A percentile compares a stretch with the other conserved stretches of the same genome.
phyloP scores from a whole-genome alignment of 1,140 invertebrate species.

The Philotrypesis tridentata region DNA sequence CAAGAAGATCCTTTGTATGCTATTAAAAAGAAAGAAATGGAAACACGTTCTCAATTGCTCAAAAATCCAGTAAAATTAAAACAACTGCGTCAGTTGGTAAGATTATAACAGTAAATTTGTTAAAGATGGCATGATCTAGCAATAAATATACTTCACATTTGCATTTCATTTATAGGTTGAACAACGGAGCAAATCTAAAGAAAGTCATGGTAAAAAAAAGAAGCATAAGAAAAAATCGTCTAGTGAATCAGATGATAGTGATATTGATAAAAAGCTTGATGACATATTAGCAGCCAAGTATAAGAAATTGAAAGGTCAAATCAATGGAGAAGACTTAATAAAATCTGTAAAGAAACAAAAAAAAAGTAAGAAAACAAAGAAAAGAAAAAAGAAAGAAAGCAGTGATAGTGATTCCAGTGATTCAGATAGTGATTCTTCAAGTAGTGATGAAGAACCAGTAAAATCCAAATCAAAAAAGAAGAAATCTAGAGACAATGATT shows the following conservation, averaged over 20 bases:
- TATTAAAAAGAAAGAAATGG: slow-evolving; percentile 90
- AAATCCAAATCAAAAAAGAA: slow-evolving; percentile 35
- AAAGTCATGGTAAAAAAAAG: slow-evolving; percentile 65
- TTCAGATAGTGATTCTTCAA: slow-evolving; percentile 37
- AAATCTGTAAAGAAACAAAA: slow-evolving; percentile 65
- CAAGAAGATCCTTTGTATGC: slow-evolving; percentile 92
- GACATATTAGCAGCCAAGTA: slow-evolving; percentile 66
- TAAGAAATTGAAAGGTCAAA: slow-evolving; percentile 67
- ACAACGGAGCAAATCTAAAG: slow-evolving; percentile 21
- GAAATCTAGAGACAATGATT: slow-evolving; percentile 41
- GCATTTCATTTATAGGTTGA: slow-evolving; percentile 9
- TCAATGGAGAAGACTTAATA: slow-evolving; percentile 63
- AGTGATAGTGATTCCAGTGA: slow-evolving; percentile 46
- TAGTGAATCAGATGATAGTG: slow-evolving; percentile 65
- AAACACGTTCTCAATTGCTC: slow-evolving; percentile 84
- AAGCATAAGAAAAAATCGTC: slow-evolving; percentile 76
- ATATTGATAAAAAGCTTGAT: slow-evolving; percentile 66
- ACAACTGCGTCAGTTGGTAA: slow-evolving; percentile 85
- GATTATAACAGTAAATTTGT: slow-evolving; percentile 53
- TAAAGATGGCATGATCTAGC: slow-evolving; percentile 23
- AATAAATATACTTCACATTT: background rate
- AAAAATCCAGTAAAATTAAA: slow-evolving; percentile 94
- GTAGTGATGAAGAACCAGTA: slow-evolving; percentile 21
- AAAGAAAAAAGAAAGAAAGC: slow-evolving; percentile 47
- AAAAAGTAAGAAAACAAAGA: slow-evolving; percentile 56